Evolutionary conservation across 2,888 invertebrate genomes (phyloP), one percentile per base, ranked within the genome.

Genomic region (Thera obeliscata): DNA sequence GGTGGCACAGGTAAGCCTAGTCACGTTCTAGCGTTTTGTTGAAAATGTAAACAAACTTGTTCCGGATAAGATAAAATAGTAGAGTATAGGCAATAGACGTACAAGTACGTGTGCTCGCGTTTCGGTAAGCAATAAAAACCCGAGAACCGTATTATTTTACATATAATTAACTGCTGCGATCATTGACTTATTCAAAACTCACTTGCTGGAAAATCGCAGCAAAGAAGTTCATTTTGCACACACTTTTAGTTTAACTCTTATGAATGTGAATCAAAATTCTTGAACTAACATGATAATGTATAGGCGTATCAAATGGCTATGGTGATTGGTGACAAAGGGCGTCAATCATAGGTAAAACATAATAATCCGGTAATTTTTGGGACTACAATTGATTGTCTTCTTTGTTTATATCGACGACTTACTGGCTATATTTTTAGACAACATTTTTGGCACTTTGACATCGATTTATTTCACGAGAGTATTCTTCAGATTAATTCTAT

Each of bases 11-110:
- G 88, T 89, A 90, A 86, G 83, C 83, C 78, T 79, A 88, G 88
- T 87, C 91, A 90, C 90, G 91, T 90, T 92, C 89, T 84, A 89
- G 84, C 86, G 87, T 91, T 91, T 90, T 89, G 88, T 91, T 87
- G 83, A 86, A 52, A 91, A 91, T 90, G 90, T 91, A 92, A 92
- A 91, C 92, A 92, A 91, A 91, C 88, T 90, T 88, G 88, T 91
- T 90, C 88, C 91, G 91, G 91, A 92, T 92, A 92, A 91, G 92
- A 92, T 92, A 91, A 90, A 88, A 88, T 86, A 85, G 81, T 84
- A 78, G 80, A 80, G 78, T 77, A 70, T 62, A 75, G 71, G 70
- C 59, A 67, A 74, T 67, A 74, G 65, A 74, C 76, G 76, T 72
- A 72, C 68, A 72, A 72, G 76, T 80, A 74, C 35, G 64, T 54